Conservation (phyloP, 2,113 vertebrate species). For the Pantherophis guttatus region DNA sequence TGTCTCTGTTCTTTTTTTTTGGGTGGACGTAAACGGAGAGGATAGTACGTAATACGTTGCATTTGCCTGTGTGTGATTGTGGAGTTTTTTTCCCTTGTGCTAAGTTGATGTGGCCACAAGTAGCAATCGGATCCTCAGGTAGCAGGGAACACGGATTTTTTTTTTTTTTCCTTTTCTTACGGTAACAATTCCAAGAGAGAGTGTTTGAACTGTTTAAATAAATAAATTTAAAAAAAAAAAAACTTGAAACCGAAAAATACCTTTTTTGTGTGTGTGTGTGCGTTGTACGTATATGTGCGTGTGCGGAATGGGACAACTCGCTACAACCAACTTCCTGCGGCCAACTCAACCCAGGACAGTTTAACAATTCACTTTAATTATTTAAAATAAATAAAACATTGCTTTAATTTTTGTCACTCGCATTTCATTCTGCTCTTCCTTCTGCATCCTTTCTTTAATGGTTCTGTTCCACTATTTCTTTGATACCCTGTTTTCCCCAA, state of each 20-base stretch:
- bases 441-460: not conserved
- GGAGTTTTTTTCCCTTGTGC: not conserved
- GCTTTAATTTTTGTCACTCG: not conserved
- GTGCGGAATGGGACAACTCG: not conserved
- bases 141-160: not conserved
- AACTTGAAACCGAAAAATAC: not conserved
- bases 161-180: not conserved
- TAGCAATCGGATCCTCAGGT: not conserved
- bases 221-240: not conserved
- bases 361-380: not conserved
- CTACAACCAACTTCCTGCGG: no score
- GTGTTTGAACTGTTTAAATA: not conserved
- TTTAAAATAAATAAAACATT: not conserved
- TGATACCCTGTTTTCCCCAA: no score
- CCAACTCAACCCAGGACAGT: not conserved
- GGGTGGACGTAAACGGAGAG: not conserved
- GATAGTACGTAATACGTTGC: not conserved
- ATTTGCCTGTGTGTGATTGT: not conserved
- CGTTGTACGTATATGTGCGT: not conserved
- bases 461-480: not conserved
- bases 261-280: not conserved
- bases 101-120: not conserved
- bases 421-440: not conserved
- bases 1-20: not conserved
- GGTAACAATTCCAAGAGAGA: not conserved